Percentiles rank a stretch among this genome's conserved stretches.
Evolutionary conservation across 2,888 invertebrate species (phyloP).

Genomic region (Cephus rjabovi): DNA sequence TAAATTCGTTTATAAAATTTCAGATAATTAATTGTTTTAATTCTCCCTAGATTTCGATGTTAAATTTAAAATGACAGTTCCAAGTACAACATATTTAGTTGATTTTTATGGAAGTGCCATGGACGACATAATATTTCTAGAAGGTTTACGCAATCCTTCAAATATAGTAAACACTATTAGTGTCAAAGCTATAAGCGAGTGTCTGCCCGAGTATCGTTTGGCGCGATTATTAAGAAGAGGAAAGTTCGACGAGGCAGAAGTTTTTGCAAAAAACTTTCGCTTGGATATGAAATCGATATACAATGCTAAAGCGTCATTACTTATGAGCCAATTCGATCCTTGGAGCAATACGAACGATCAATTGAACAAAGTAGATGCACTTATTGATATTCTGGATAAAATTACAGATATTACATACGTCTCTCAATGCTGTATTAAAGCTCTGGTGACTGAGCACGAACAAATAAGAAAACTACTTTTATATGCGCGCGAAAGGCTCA

Average conservation of each 20-base stretch:
- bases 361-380: constrained; percentile 55
- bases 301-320: constrained; percentile 64
- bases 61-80: constrained; percentile 53
- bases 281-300: constrained; percentile 63
- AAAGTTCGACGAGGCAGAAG: constrained; percentile 68
- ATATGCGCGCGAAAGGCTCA: constrained; percentile 58
- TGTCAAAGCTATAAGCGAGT: constrained; percentile 63
- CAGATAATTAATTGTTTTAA: background rate
- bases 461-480: constrained; percentile 54
- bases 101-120: constrained; percentile 41
- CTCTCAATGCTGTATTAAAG: constrained; percentile 65
- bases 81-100: constrained; percentile 50
- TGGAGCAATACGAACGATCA: constrained; percentile 40
- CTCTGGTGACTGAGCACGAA: constrained; percentile 53
- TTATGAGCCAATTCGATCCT: constrained; percentile 56
- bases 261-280: constrained; percentile 65
- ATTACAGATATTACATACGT: constrained; percentile 66
- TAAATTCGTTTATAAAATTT: background rate
- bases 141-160: constrained; percentile 42
- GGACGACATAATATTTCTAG: constrained; percentile 58
- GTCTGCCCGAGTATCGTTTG: constrained; percentile 66
- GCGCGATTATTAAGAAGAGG: constrained; percentile 64
- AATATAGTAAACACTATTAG: constrained; percentile 50
- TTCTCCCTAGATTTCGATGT: constrained; percentile 34
- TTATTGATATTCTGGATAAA: constrained; percentile 63